Evolutionary conservation across 2,113 vertebrate genomes (phyloP).

Genomic region (Bos javanicus): DNA sequence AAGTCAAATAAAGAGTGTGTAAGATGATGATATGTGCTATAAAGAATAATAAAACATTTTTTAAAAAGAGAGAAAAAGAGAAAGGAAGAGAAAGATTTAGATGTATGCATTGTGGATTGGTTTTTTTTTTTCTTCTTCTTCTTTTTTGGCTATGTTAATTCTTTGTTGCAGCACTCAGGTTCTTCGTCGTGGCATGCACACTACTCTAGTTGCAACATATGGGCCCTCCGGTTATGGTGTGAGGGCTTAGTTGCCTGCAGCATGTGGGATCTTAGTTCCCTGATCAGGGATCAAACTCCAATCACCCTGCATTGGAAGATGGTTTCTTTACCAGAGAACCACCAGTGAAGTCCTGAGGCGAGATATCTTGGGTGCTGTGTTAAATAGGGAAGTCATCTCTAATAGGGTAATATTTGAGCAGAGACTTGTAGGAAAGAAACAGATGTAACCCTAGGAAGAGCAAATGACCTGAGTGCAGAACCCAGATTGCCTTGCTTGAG

Average conservation of each 20-base stretch:
- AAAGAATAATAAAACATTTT: background rate
- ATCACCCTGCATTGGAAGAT: background rate
- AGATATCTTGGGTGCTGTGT: background rate
- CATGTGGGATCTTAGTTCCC: background rate
- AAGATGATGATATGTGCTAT: background rate
- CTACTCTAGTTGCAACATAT: background rate
- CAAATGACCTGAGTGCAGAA: background rate
- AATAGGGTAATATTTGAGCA: background rate
- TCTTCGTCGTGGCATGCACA: background rate
- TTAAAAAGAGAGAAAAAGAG: background rate
- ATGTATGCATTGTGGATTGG: background rate
- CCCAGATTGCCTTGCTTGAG: background rate
- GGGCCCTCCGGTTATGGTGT: background rate
- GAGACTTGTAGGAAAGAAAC: background rate
- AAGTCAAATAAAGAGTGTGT: background rate
- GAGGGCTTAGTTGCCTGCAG: background rate
- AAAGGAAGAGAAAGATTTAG: background rate
- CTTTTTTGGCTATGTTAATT: background rate
- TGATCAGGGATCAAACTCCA: background rate
- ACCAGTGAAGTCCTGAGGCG: background rate
- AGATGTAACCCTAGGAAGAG: background rate
- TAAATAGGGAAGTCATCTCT: background rate
- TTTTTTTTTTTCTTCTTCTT: accelerated
- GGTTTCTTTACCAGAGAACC: background rate
- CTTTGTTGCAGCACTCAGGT: background rate